Base-by-base conservation (phyloP, 1,140 invertebrate genomes). In the Tribolium madens region DNA sequence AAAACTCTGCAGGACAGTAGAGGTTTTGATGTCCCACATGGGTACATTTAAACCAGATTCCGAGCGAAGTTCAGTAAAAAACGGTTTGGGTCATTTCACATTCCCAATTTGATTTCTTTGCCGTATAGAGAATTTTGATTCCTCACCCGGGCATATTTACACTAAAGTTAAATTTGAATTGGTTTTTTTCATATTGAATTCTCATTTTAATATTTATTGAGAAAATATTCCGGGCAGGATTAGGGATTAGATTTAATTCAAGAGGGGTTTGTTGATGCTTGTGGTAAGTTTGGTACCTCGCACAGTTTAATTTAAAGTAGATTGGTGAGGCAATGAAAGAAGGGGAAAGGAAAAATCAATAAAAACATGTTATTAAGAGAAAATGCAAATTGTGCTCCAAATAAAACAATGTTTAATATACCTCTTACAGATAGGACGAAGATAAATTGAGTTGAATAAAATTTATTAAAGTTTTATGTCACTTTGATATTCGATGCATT, bases 371-470 rank as follows among this genome's bases (percentile, higher is more conserved):
- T 64, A 64, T 64, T 64, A 64, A 64, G 26, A 26, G 57, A 64
- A 64, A 64, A 64, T 64, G 57, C 57, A 64, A 64, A 64, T 64
- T 64, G 26, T 42, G 57, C 14, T 33, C 57, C 57, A 42, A 64
- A 64, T 64, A 64, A 64, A 64, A 64, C 57, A 64, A 64, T 64
- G 57, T 64, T 64, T 64, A 64, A 64, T 64, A 64, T 64, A 64
- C 57, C 57, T 64, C 26, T 33, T 64, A 64, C 57, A 36, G 26
- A 64, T 64, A 64, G 26, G 10, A 64, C 21, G 57, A 64, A 33
- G 57, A 64, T 14, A 64, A 36, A 64, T 64, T 64, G 57, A 36
- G 57, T 14, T 26, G 21, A 33, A 26, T 13, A 12, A 26, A 64
- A 64, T 64, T 64, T 64, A 64, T 64, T 64, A 64, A 64, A 64